Evolutionary conservation across 2,113 vertebrate species (phyloP).

Genomic region (Cinclus cinclus): DNA sequence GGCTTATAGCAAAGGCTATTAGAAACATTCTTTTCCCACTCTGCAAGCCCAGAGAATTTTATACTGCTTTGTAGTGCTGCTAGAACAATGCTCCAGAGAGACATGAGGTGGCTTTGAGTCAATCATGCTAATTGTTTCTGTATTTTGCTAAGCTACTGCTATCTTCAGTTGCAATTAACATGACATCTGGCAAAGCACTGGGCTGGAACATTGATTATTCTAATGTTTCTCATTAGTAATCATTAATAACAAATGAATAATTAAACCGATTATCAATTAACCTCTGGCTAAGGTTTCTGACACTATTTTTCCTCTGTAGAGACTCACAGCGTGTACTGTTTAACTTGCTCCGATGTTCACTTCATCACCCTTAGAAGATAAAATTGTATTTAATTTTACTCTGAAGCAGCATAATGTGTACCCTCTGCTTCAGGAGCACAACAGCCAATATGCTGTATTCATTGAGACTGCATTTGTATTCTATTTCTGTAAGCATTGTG

Average conservation of each 20-base stretch:
- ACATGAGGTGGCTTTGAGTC: conserved; percentile 59
- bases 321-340: not conserved
- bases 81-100: conserved; percentile 53
- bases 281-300: conserved; percentile 47
- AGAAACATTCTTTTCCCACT: not conserved
- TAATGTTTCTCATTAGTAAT: conserved; percentile 70
- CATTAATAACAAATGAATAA: conserved; percentile 74
- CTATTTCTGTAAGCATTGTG: not conserved
- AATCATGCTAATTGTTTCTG: conserved; percentile 71
- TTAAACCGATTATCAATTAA: conserved; percentile 68
- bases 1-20: conserved; percentile 25
- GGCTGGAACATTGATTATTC: conserved; percentile 70
- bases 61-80: not conserved
- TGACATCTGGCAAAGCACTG: conserved; percentile 70
- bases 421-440: not conserved
- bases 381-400: conserved; percentile 1
- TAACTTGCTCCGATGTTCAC: conserved; percentile 35
- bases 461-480: not conserved
- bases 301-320: conserved; percentile 9
- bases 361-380: not conserved
- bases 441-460: not conserved
- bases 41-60: not conserved
- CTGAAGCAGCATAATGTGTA: not conserved
- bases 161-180: conserved; percentile 69
- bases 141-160: conserved; percentile 66